Base-by-base conservation (phyloP, 2,113 vertebrate species). In the Malurus alboscapulatus region DNA sequence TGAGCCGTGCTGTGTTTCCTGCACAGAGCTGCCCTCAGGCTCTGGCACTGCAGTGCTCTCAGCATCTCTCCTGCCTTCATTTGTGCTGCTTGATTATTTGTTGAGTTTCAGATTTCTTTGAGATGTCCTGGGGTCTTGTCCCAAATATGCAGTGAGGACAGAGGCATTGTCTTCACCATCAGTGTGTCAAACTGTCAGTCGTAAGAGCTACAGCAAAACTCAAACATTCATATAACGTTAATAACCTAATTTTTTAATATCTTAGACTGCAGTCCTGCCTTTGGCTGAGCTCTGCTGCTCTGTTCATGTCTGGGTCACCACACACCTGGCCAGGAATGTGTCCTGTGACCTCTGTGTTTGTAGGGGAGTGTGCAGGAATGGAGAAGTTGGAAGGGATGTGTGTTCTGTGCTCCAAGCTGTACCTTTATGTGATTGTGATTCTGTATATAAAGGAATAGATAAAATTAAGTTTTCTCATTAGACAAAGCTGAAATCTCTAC, bases 141-240 rank as follows among this genome's bases (percentile, higher is more conserved):
- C 24, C 17, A 2, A 8, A 13, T 17, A 18, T 0, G 0, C 58
- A 73, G 30, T 30, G 45, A 88, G 80, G 42, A 29, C 42, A 36
- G 32, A 58, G 38, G 17, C 77, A 7, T 61, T 59, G 25, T 69
- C 63, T 32, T 73, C 57, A 44, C 51, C 27, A 13, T 32, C 72
- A 17, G 22, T 32, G 73, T 34, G 24, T 72, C 54, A 77, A 22
- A 55, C 14, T 44, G 62, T 34, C 58, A 27, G 62, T 68, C 34
- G 8, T 17, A 32, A 40, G n/a, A 68, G 17, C 50, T 16, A 11
- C 34, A 40, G 6, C 34, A 67, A 63, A 81, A 48, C 25, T 79
- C 53, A 45, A 24, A 73, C 9, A 30, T 2, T 0, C 69, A 17
- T 14, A 5, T 32, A 48, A 24, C 1, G 0, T 53, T 47, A 25